Conservation (phyloP, 2,113 vertebrate genomes). For the Rhinolophus ferrumequinum region DNA sequence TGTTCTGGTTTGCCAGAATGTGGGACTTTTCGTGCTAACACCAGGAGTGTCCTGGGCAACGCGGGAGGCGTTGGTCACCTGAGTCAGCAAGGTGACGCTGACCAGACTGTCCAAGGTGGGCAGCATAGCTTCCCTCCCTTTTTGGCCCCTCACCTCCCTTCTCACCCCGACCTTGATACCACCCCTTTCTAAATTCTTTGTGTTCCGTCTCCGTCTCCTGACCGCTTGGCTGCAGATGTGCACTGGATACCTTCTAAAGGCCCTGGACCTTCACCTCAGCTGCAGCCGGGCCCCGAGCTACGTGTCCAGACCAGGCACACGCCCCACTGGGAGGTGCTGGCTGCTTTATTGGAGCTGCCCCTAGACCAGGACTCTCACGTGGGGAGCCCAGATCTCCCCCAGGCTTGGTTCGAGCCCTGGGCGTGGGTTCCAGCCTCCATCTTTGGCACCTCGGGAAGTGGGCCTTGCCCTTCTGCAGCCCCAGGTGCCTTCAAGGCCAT, state of each 20-base stretch:
- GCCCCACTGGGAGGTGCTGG: accelerated
- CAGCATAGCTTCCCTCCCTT: accelerated
- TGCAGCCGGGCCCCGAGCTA: background rate
- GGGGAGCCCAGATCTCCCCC: accelerated
- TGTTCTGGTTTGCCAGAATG: background rate
- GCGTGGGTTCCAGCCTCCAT: background rate
- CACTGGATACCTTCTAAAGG: background rate
- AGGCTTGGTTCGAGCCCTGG: background rate
- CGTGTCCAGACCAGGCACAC: accelerated
- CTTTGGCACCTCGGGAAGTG: background rate
- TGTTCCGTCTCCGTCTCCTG: background rate
- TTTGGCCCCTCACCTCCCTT: background rate
- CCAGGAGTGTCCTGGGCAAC: background rate
- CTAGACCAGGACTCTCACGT: accelerated
- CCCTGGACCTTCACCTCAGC: background rate
- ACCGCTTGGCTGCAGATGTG: background rate
- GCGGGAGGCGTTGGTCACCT: background rate
- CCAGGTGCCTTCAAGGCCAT: background rate
- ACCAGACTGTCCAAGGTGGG: background rate
- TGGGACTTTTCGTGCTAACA: background rate
- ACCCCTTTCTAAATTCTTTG: background rate
- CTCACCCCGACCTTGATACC: background rate
- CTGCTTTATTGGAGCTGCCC: background rate
- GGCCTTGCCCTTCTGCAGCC: background rate
- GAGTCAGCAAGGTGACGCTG: background rate